Evolutionary conservation across 2,888 invertebrate species (phyloP), one percentile per base, ranked within the genome.

Genomic region (Amblyjoppa proteus): DNA sequence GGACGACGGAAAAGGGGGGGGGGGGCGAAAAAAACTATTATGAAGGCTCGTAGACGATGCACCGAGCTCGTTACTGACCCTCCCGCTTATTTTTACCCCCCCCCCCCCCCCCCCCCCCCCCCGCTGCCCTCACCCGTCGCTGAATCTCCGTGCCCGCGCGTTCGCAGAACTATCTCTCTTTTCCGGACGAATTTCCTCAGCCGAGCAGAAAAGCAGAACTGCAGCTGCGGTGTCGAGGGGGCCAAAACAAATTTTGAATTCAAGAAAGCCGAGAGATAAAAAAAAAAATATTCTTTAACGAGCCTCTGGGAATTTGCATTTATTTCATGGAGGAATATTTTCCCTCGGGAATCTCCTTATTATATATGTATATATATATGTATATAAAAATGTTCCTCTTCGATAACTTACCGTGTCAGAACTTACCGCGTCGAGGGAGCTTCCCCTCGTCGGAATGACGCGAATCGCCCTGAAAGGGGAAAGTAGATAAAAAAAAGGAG

Each of bases 61-160:
- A 34, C 79, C 66, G 9, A 34, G 61, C 81, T 77, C 82, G 82
- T 82, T 82, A 82, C 77, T 73, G 77, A 82, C 77, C 82, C 66
- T 77, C 69, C 77, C 77, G 71, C 82, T 82, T 82, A 82, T 82
- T 82, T 82, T 77, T 68, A 71, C 28, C 53, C 53, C 53, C 73
- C 77, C 51, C 76, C 76, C 77, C 51, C 76, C 76, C 28, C 53
- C 53, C 53, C 73, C 28, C 53, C 53, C 53, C 73, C 77, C 51
- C 76, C 76, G 13, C 3, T 7, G 71, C 56, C 45, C 53, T 58
- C 45, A 20, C 45, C 2, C 61, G 28, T 16, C 61, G 28, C 16
- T 20, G 56, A 69, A 45, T 78, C 58, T 58, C 45, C 38, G 66
- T 13, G 51, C 20, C 38, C 64, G 64, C 49, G 25, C 38, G 25